phyloP scores from a whole-genome alignment of 2,113 vertebrate species.

The Orycteropus afer region DNA sequence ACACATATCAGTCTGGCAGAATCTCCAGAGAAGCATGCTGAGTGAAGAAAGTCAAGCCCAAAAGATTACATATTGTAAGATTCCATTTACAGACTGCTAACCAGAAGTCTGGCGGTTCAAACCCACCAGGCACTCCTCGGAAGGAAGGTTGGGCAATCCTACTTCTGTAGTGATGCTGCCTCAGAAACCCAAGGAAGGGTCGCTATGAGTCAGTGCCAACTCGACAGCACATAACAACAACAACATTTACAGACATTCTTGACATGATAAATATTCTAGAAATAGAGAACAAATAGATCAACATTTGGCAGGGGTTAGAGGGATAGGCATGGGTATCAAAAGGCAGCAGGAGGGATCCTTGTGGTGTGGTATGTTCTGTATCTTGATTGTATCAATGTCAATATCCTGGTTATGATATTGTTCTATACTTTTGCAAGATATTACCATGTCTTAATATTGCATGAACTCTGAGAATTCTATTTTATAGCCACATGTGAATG shows the following conservation, averaged over 20 bases:
- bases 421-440: not conserved
- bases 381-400: not conserved
- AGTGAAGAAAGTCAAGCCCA: not conserved
- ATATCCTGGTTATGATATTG: not conserved
- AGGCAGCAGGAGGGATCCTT: not conserved
- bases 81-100: not conserved
- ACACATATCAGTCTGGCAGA: not conserved
- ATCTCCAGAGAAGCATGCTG: not conserved
- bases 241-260: too few relatives aligned
- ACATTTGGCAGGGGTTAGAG: not conserved
- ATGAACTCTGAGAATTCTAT: not conserved
- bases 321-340: not conserved
- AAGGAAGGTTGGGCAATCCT: too few relatives aligned
- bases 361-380: not conserved
- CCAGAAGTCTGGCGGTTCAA: too few relatives aligned
- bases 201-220: too few relatives aligned
- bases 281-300: not conserved
- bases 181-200: too few relatives aligned
- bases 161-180: too few relatives aligned
- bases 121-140: too few relatives aligned
- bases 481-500: not conserved
- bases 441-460: too few relatives aligned
- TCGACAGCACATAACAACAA: too few relatives aligned
- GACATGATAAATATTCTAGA: constrained; percentile 21
- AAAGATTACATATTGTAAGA: not conserved